Base-by-base conservation (phyloP, 2,888 invertebrate genomes). In the Oligia fasciuncula region DNA sequence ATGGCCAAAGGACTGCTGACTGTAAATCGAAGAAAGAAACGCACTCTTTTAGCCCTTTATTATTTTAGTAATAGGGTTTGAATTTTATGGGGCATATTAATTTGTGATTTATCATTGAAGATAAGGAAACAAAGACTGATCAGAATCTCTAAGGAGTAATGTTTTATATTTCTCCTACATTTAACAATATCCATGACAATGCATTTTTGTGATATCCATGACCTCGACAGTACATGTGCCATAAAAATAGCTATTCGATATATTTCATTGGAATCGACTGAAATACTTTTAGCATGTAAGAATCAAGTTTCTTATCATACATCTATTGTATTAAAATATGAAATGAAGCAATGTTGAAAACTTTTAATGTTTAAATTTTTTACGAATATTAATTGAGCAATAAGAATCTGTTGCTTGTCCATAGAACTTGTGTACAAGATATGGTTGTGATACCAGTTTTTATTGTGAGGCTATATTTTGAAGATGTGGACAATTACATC, bases 111-210 rank as follows among this genome's bases (percentile, higher is more conserved):
- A 84, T 85, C 87, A 88, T 84, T 87, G 85, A 90, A 85, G 73
- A 79, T 89, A 90, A 90, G 87, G 88, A 89, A 89, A 91, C 84
- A 85, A 94, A 95, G 95, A 95, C 95, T 95, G 95, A 95, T 91
- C 84, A 81, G 91, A 93, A 94, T 93, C 93, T 94, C 93, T 91
- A 85, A 79, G 85, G 83, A 85, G 83, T 83, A 74, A 86, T 87
- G 84, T 84, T 84, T 82, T 83, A 85, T 86, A 83, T 85, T 85
- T 72, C 85, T 83, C 72, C 76, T 87, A 71, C 80, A 79, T 69
- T 72, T 76, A 65, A 80, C 88, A 85, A 86, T 87, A 91, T 91
- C 92, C 94, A 94, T 94, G 94, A 94, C 94, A 91, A 87, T 88
- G 88, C 89, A 87, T 90, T 91, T 92, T 90, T 92, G 91, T 93